Percentiles rank a stretch among this genome's conserved stretches.
Conservation (phyloP, 1,140 invertebrate species). For the Ceratitis capitata region DNA sequence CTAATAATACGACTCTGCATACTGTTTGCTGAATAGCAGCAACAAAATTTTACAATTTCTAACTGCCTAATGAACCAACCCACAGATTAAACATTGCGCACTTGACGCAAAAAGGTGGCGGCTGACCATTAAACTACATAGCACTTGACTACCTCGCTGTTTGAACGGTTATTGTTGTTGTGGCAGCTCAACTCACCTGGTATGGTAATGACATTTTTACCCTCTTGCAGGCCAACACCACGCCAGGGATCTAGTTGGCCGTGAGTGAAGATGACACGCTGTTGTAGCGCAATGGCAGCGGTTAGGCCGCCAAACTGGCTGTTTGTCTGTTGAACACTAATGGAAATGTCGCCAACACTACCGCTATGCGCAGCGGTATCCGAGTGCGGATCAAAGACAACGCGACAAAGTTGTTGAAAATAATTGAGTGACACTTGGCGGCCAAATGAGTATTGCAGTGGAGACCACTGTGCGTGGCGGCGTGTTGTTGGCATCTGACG, state of each 20-base stretch:
- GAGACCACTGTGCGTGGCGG: not conserved
- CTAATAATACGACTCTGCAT: not conserved
- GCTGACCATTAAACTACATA: not conserved
- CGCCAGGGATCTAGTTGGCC: slow-evolving; percentile 74
- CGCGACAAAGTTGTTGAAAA: slow-evolving; percentile 72
- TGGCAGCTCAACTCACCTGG: slow-evolving; percentile 48
- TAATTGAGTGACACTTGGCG: slow-evolving; percentile 68
- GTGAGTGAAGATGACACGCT: slow-evolving; percentile 73
- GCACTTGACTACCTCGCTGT: not conserved
- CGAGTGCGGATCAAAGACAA: slow-evolving; percentile 69
- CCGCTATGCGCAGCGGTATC: not conserved
- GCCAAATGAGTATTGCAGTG: slow-evolving; percentile 67
- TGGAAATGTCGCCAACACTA: not conserved
- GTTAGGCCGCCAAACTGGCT: slow-evolving; percentile 68
- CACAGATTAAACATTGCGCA: not conserved
- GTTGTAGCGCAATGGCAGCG: slow-evolving; percentile 47
- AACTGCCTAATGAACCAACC: not conserved
- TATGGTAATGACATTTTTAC: slow-evolving; percentile 53
- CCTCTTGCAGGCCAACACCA: slow-evolving; percentile 50
- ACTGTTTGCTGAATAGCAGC: not conserved
- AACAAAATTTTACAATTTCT: not conserved
- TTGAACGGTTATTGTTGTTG: not conserved
- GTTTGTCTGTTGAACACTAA: slow-evolving; percentile 64
- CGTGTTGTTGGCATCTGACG: not conserved
- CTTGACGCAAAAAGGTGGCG: not conserved